A percentile compares a stretch with the other conserved stretches of the same genome.
These are phyloP conservation scores for Pedicia rivosa DNA, from an alignment of 2,888 invertebrate genomes.

Conservation along the genomic window DNA sequence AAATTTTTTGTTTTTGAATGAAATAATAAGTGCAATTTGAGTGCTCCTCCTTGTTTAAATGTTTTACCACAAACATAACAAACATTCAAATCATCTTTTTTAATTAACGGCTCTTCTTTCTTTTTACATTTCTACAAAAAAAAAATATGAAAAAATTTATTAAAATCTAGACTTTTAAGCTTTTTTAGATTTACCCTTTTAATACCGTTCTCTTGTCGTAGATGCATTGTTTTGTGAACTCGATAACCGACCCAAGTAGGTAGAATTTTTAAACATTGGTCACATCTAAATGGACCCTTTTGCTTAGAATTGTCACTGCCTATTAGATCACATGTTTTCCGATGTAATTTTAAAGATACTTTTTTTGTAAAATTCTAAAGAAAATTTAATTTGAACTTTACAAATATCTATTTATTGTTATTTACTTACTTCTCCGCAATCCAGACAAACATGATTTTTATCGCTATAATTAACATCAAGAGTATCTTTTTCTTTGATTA, in stretches of 20 bases:
- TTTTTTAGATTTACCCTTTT: slow-evolving; percentile 1
- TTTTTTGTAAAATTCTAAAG: slow-evolving; percentile 2
- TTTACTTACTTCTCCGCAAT: no score
- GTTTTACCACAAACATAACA: slow-evolving; percentile 2
- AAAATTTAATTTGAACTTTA: neutral
- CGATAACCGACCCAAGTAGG: neutral
- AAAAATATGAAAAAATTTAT: neutral
- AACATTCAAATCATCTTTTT: neutral
- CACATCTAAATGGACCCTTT: neutral
- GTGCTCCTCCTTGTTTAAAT: slow-evolving; percentile 3
- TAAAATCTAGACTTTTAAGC: neutral
- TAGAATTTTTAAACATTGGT: neutral
- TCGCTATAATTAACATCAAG: no score
- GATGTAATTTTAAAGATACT: neutral
- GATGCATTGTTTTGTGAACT: slow-evolving; percentile 1
- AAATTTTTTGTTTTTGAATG: slow-evolving; percentile 2
- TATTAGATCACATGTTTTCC: slow-evolving; percentile 2
- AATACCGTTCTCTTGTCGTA: neutral
- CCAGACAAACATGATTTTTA: no score
- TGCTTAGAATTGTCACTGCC: neutral
- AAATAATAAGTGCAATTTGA: slow-evolving; percentile 1
- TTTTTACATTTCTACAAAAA: neutral
- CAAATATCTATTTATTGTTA: neutral
- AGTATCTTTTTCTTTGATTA: no score
- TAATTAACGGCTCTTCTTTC: no score